phyloP scores from a whole-genome alignment of 2,888 invertebrate species.

The Lasioglossum lativentre region DNA sequence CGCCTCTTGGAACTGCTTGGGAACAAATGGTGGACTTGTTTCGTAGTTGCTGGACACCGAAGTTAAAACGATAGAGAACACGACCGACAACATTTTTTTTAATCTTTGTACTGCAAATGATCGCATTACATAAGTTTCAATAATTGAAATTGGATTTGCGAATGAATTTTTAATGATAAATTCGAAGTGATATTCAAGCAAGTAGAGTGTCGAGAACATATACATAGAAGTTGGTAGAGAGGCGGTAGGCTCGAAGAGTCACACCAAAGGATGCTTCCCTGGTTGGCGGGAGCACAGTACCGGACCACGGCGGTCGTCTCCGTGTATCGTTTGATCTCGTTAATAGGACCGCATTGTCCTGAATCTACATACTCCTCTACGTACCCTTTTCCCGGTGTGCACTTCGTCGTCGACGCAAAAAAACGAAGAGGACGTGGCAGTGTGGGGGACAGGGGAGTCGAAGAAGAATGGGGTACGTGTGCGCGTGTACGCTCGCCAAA shows the following conservation, averaged over 20 bases:
- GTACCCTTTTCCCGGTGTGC: constrained; percentile 67
- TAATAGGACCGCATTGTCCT: constrained; percentile 81
- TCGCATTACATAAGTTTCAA: neutral
- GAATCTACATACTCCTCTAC: constrained; percentile 77
- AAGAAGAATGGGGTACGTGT: constrained; percentile 59
- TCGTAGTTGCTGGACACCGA: neutral
- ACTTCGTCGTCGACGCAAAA: constrained; percentile 59
- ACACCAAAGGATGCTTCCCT: constrained; percentile 69
- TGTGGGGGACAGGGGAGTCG: constrained; percentile 18
- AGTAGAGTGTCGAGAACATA: neutral
- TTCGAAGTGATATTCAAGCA: neutral
- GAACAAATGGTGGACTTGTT: neutral
- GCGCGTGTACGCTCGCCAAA: constrained; percentile 54
- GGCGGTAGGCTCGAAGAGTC: constrained; percentile 1
- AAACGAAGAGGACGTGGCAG: constrained; percentile 25
- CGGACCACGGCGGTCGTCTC: constrained; percentile 76
- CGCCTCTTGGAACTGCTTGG: neutral
- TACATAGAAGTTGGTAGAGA: neutral
- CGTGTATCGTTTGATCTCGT: constrained; percentile 81
- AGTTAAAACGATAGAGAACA: neutral
- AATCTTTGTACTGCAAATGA: neutral
- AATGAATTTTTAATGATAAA: neutral
- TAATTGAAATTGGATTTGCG: neutral
- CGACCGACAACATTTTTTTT: neutral
- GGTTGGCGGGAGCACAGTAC: constrained; percentile 73